phyloP scores from a whole-genome alignment of 2,113 vertebrate species.

The Himantopus leucocephalus region DNA sequence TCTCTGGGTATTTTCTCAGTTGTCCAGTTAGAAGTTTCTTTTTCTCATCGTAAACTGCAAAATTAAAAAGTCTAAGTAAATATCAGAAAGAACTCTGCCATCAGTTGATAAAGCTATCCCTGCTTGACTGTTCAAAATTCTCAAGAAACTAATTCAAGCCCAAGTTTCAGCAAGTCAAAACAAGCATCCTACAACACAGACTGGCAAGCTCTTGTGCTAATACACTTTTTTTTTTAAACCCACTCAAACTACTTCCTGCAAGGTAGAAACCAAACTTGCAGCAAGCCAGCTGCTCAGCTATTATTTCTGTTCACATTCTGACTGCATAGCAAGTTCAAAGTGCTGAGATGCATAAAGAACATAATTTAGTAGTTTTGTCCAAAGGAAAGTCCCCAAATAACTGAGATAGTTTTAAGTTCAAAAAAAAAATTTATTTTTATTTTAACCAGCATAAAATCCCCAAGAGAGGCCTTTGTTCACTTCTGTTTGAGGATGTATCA shows the following conservation, averaged over 20 bases:
- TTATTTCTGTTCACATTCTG: neutral
- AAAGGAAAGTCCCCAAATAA: neutral
- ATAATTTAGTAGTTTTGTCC: neutral
- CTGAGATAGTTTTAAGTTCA: neutral
- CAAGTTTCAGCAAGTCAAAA: neutral
- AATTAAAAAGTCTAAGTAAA: neutral
- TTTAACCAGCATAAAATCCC: neutral
- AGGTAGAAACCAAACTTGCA: neutral
- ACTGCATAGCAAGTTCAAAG: neutral
- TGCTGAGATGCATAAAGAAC: neutral
- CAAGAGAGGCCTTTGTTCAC: neutral
- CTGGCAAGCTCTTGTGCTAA: neutral
- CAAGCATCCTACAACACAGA: neutral
- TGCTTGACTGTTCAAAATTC: neutral
- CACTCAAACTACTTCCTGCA: neutral
- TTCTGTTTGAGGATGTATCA: neutral
- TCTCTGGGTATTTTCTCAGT: conserved; percentile 83
- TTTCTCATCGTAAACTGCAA: conserved; percentile 87
- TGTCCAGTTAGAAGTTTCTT: conserved; percentile 81
- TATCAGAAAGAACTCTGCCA: neutral
- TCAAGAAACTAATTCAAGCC: neutral
- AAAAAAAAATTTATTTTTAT: neutral
- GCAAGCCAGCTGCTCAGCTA: neutral
- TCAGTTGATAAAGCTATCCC: neutral
- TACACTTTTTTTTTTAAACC: neutral